These are phyloP conservation scores for Hyperoplus lanceolatus DNA, from an alignment of 2,797 vertebrate species.

Conservation along the genomic window DNA sequence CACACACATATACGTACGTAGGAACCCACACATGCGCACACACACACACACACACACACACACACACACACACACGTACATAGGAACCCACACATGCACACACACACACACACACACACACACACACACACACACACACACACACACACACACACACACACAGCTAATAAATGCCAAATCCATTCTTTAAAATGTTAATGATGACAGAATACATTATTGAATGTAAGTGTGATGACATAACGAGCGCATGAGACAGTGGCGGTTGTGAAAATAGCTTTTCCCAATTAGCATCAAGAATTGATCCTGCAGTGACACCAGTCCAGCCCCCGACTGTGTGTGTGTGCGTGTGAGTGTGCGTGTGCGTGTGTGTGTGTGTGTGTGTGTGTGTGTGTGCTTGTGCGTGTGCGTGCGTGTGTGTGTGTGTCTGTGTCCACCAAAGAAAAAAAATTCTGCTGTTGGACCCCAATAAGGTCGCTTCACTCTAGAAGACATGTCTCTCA, in stretches of 20 bases:
- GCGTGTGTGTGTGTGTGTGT: background rate
- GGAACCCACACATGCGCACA: too few species aligned
- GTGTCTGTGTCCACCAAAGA: constrained; percentile 1
- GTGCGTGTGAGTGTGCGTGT: too few species aligned
- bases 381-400: constrained; percentile 13
- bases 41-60: too few species aligned
- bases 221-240: background rate
- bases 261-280: constrained; percentile 50
- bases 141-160: too few species aligned
- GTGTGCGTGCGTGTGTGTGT: constrained; percentile 23
- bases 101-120: too few species aligned
- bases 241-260: background rate
- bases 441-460: constrained; percentile 45
- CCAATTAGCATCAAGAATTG: constrained; percentile 63
- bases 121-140: too few species aligned
- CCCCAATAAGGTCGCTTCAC: constrained; percentile 52
- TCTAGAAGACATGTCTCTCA: constrained; percentile 54
- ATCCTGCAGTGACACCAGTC: constrained; percentile 42
- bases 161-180: too few species aligned
- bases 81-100: too few species aligned
- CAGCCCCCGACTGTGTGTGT: background rate
- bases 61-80: too few species aligned
- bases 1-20: too few species aligned
- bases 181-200: background rate
- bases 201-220: background rate